Evolutionary conservation across 2,888 invertebrate genomes (phyloP).

Genomic region (Odontocerum albicorne): DNA sequence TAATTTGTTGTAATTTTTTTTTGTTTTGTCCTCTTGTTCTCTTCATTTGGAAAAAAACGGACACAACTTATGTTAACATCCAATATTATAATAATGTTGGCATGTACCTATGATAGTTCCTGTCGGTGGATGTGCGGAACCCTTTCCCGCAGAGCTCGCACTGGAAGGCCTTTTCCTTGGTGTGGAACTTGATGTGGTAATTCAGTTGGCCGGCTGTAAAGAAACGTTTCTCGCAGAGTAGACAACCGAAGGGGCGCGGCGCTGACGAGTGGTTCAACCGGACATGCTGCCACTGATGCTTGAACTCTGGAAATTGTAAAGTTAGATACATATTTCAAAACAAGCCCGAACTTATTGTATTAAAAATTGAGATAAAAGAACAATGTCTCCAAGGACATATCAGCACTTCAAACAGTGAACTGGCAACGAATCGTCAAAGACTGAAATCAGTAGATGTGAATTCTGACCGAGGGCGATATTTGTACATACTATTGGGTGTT

Average conservation of each 20-base stretch:
- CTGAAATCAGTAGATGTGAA: no score
- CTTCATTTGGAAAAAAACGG: no score
- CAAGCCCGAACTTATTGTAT: no score
- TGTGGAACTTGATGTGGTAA: slow-evolving; percentile 45
- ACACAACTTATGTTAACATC: no score
- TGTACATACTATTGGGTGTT: neutral
- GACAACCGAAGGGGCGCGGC: neutral
- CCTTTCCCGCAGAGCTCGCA: slow-evolving; percentile 47
- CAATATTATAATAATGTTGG: no score
- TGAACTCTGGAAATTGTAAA: slow-evolving; percentile 1
- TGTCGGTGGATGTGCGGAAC: slow-evolving; percentile 42
- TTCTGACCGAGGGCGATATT: neutral
- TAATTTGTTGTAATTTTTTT: no score
- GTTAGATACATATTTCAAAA: no score
- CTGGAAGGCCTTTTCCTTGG: slow-evolving; percentile 44
- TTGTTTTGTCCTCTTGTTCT: no score
- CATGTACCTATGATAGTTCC: slow-evolving; percentile 45
- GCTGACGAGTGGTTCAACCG: slow-evolving; percentile 1
- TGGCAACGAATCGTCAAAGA: no score
- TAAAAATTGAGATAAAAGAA: no score
- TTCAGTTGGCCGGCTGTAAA: slow-evolving; percentile 31
- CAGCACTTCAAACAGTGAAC: no score
- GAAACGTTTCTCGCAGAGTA: slow-evolving; percentile 39
- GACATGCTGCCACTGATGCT: neutral
- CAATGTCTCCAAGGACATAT: no score